Evolutionary conservation across 2,113 vertebrate species (phyloP).

Genomic region (Triplophysa siluroides): DNA sequence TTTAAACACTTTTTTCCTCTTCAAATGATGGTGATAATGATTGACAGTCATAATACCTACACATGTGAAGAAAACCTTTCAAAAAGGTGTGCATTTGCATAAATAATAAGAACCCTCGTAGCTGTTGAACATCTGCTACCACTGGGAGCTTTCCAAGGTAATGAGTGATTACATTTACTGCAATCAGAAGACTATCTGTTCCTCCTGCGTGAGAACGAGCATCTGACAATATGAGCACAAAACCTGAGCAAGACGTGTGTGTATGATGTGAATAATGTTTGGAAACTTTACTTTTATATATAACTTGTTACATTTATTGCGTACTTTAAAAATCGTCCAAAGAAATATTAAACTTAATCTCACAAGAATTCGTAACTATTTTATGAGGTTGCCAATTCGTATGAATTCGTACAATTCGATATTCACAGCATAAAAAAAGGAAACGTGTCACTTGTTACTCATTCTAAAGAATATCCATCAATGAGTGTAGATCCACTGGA

Average conservation of each 20-base stretch:
- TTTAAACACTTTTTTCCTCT: background rate
- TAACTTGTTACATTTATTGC: too few species aligned
- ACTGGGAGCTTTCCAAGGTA: conserved; percentile 60
- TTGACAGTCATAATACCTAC: conserved; percentile 74
- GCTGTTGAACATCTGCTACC: conserved; percentile 74
- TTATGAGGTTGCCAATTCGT: too few species aligned
- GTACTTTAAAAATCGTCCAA: too few species aligned
- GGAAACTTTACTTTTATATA: too few species aligned
- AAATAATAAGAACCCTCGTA: conserved; percentile 69
- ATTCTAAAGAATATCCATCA: background rate
- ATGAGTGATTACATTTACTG: conserved; percentile 72
- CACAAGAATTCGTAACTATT: too few species aligned
- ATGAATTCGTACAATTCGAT: too few species aligned
- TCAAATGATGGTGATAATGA: conserved; percentile 71
- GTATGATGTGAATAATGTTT: too few species aligned
- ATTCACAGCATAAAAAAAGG: too few species aligned
- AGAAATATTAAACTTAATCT: too few species aligned
- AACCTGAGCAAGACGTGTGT: background rate
- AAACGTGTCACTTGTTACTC: background rate
- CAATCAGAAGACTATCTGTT: conserved; percentile 74
- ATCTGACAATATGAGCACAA: conserved; percentile 16
- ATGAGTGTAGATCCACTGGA: conserved; percentile 34
- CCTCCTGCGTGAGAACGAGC: conserved; percentile 48
- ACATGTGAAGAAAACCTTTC: conserved; percentile 72
- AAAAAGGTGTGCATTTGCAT: conserved; percentile 76